phyloP scores from a whole-genome alignment of 2,888 invertebrate species.

The Melangyna quadrimaculata region DNA sequence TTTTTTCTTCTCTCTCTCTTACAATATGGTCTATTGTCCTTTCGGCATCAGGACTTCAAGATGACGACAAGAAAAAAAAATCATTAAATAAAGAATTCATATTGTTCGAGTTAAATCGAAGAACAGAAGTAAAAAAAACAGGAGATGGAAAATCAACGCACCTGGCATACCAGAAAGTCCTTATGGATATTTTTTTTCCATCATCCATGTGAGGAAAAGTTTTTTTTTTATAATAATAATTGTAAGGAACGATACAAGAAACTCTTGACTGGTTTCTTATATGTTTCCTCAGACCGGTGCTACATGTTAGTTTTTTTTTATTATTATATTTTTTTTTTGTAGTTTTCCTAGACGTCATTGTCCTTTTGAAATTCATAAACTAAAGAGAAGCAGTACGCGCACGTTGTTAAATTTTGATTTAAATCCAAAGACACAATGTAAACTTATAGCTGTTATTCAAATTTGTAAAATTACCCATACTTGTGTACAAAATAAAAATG shows the following conservation, averaged over 20 bases:
- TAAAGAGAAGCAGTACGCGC: background rate
- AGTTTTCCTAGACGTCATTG: background rate
- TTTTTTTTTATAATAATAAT: conserved; percentile 6
- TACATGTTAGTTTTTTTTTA: background rate
- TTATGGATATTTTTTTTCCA: conserved; percentile 35
- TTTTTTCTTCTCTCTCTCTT: background rate
- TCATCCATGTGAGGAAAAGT: conserved; percentile 27
- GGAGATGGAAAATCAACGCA: conserved; percentile 50
- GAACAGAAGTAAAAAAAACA: conserved; percentile 38
- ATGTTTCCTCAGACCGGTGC: background rate
- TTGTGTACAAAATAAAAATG: background rate
- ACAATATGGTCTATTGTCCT: conserved; percentile 63
- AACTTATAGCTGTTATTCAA: conserved; percentile 16
- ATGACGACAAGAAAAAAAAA: conserved; percentile 34
- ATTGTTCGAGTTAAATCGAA: conserved; percentile 67
- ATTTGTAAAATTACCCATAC: background rate
- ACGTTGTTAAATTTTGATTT: conserved; percentile 8
- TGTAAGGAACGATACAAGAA: conserved; percentile 19
- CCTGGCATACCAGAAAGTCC: conserved; percentile 64
- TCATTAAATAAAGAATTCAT: conserved; percentile 49
- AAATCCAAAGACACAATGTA: conserved; percentile 12
- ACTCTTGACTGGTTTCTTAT: conserved; percentile 9
- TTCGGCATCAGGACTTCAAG: conserved; percentile 58
- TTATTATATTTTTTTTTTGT: background rate
- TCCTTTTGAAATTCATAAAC: background rate